Evolutionary conservation across 1,140 invertebrate genomes (phyloP).

Genomic region (Zaprionus vittiger): DNA sequence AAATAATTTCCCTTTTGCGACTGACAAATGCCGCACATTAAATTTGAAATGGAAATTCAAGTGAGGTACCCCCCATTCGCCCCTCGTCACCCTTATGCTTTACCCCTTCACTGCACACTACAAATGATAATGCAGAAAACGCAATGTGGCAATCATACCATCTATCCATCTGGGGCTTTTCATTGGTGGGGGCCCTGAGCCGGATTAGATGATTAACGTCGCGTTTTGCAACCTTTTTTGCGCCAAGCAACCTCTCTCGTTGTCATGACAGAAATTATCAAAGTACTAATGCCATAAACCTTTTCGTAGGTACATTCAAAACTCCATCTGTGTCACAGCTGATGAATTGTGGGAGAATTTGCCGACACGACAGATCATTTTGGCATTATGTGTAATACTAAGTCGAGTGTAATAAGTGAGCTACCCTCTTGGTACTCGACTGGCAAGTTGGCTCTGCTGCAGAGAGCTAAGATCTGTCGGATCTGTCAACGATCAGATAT

Average conservation of each 20-base stretch:
- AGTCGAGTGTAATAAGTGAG: conserved; percentile 15
- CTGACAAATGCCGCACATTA: conserved; percentile 27
- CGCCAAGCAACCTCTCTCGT: neutral
- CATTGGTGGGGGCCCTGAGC: conserved; percentile 50
- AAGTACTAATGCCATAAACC: conserved; percentile 31
- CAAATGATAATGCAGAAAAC: conserved; percentile 59
- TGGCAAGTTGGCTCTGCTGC: neutral
- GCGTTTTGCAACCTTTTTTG: conserved; percentile 48
- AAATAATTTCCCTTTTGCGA: conserved; percentile 55
- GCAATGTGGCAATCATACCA: conserved; percentile 50
- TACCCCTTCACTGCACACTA: conserved; percentile 16
- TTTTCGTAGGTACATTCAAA: neutral
- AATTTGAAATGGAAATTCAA: conserved; percentile 19
- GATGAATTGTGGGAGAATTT: conserved; percentile 71
- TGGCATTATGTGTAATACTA: conserved; percentile 32
- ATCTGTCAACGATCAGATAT: neutral
- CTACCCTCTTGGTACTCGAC: neutral
- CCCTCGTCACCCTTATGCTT: neutral
- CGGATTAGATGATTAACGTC: conserved; percentile 64
- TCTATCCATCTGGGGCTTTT: conserved; percentile 4
- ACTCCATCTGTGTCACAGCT: conserved; percentile 20
- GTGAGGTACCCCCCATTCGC: neutral
- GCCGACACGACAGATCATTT: conserved; percentile 31
- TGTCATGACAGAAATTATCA: conserved; percentile 20
- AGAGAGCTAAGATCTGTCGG: neutral